Percentiles rank a stretch among this genome's conserved stretches.
phyloP scores from a whole-genome alignment of 1,140 invertebrate genomes.

The Sesamia nonagrioides region DNA sequence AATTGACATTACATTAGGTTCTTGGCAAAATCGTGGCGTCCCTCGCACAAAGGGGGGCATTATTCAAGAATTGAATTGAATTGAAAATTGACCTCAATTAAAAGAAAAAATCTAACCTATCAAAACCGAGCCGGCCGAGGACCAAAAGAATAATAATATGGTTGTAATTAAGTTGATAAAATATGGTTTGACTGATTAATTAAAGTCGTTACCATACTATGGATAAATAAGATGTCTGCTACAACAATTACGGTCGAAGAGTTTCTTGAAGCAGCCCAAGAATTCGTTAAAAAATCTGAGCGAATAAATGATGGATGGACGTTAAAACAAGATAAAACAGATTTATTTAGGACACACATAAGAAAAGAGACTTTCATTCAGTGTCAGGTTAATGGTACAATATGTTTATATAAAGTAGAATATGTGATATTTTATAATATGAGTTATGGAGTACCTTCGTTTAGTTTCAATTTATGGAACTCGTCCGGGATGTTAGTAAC shows the following conservation, averaged over 20 bases:
- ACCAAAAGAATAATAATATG: too few species aligned
- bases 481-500: slow-evolving; percentile 69
- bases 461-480: slow-evolving; percentile 82
- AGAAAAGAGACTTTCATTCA: slow-evolving; percentile 72
- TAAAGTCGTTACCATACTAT: too few species aligned
- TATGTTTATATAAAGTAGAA: slow-evolving; percentile 67
- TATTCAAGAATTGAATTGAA: too few species aligned
- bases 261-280: slow-evolving; percentile 66
- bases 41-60: too few species aligned
- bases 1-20: too few species aligned
- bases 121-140: too few species aligned
- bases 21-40: too few species aligned
- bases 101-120: too few species aligned
- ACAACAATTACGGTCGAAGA: slow-evolving; percentile 58
- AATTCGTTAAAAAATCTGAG: slow-evolving; percentile 71
- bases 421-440: slow-evolving; percentile 79
- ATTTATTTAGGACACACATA: slow-evolving; percentile 64
- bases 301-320: slow-evolving; percentile 71
- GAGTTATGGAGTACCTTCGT: slow-evolving; percentile 78
- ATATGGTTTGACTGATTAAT: too few species aligned
- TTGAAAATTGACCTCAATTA: too few species aligned
- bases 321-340: slow-evolving; percentile 61
- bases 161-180: too few species aligned
- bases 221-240: background rate
- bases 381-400: slow-evolving; percentile 40